Evolutionary conservation across 2,113 vertebrate species (phyloP), one percentile per base, ranked within the genome.

Genomic region (Syngnathoides biaculeatus): DNA sequence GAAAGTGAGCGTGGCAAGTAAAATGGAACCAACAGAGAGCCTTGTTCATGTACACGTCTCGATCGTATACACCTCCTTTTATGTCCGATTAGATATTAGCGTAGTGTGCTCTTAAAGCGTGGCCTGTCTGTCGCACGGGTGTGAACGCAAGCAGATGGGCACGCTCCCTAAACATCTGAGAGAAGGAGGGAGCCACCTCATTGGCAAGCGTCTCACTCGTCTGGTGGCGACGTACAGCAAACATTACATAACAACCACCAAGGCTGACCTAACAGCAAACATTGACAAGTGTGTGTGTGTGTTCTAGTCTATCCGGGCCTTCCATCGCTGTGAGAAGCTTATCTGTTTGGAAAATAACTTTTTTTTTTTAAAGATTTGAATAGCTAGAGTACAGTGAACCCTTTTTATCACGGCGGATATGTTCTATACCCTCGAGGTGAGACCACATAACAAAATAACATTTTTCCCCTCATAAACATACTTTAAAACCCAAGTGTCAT

Each of bases 211-310:
- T 73, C 65, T 80, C 71, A 77, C 66, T 67, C 35, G 26, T 71
- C 68, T 74, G 76, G 72, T 69, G 64, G 68, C 71, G 24, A 30
- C 38, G 82, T 70, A 82, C 70, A 77, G 78, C 70, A 82, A 84
- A 86, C 67, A 84, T 90, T 90, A 89, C 69, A 77, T 88, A 89
- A 90, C 63, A 38, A 11, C 50, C n/a, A 57, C 57, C 73, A 85
- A 69, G 80, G 77, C 67, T 64, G 61, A 10, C 53, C 67, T 35
- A 3, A 74, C 59, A 64, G 61, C 61, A 71, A 64, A 77, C 72
- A 75, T 11, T 5, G 45, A 68, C 35, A 50, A 27, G 68, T 20
- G 7, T 30, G 47, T 67, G 39, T 67, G 39, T 40, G 3, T 62
- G 10, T 20, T 74, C 8, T 15, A 9, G 40, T 56, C 20, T 45